These are phyloP conservation scores for Nanger granti DNA, from an alignment of 2,113 vertebrate genomes.

Conservation along the genomic window DNA sequence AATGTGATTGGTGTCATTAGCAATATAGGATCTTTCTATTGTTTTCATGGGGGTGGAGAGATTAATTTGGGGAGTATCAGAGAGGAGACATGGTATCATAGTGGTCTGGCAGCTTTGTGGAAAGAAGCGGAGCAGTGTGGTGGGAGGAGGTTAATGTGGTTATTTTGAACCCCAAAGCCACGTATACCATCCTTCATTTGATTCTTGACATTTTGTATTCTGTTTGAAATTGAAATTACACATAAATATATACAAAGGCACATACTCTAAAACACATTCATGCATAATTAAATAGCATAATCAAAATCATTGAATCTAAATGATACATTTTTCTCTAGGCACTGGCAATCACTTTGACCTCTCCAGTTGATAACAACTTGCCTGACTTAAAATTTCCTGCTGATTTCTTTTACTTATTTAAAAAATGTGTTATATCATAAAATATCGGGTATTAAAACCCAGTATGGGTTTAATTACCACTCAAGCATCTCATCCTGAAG, in stretches of 20 bases:
- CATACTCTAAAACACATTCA: background rate
- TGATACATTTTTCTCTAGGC: background rate
- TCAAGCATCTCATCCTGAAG: conserved; percentile 38
- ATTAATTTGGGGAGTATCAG: background rate
- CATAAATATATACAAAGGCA: background rate
- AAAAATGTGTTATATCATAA: conserved; percentile 41
- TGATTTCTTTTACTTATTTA: conserved; percentile 34
- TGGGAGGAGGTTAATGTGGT: background rate
- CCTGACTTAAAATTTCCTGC: background rate
- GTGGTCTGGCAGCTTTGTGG: background rate
- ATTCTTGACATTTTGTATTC: background rate
- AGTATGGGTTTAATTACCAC: conserved; percentile 46
- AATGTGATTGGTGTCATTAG: background rate
- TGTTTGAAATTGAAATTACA: conserved; percentile 28
- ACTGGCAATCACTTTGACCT: background rate
- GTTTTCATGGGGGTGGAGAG: background rate
- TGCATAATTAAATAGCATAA: background rate
- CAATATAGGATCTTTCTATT: background rate
- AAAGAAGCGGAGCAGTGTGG: background rate
- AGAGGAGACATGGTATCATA: background rate
- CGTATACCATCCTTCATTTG: background rate
- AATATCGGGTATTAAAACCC: conserved; percentile 7
- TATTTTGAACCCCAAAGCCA: background rate
- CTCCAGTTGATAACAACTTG: conserved; percentile 9
- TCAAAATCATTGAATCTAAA: background rate